Conservation (phyloP, 2,888 invertebrate genomes). For the Meloe dianella region DNA sequence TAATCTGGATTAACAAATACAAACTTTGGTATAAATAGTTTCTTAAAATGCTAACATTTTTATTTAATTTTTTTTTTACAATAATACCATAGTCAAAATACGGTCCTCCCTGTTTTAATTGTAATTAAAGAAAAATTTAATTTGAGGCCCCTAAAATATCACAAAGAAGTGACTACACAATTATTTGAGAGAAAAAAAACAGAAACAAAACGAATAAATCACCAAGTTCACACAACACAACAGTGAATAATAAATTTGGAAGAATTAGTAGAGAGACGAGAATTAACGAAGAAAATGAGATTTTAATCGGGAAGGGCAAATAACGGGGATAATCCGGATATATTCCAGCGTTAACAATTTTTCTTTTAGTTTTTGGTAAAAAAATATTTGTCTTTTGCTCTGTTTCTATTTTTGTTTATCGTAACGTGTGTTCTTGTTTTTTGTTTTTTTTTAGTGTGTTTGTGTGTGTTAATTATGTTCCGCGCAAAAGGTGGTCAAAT, state of each 20-base stretch:
- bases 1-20: constrained; percentile 9
- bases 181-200: neutral
- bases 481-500: constrained; percentile 7
- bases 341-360: neutral
- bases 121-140: neutral
- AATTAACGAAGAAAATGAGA: neutral
- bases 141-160: constrained; percentile 33
- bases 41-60: neutral
- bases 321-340: neutral
- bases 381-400: neutral
- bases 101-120: neutral
- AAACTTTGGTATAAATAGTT: constrained; percentile 13
- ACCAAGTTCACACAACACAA: neutral
- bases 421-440: neutral
- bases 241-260: neutral
- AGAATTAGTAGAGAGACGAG: neutral
- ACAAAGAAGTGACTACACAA: constrained; percentile 32
- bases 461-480: neutral
- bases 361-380: neutral
- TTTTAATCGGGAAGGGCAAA: neutral
- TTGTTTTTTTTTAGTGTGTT: neutral
- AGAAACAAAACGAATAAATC: neutral
- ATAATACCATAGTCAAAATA: constrained; percentile 13
- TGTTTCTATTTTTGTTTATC: neutral
- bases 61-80: neutral